Evolutionary conservation across 2,888 invertebrate species (phyloP).

Genomic region (Chloromyia formosa): DNA sequence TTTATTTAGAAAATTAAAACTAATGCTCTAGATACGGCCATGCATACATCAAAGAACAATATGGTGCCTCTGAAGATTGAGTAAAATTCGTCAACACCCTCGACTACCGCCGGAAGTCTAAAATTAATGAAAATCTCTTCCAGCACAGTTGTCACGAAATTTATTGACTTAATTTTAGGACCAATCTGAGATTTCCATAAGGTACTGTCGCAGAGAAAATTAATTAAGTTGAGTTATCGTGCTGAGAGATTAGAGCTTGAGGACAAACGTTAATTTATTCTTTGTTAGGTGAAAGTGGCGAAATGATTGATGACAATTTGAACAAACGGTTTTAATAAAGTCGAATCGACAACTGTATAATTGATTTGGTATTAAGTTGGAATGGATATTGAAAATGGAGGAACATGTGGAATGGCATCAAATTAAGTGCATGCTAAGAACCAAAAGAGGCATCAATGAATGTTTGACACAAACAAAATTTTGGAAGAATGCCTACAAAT

Average conservation of each 20-base stretch:
- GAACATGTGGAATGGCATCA: too few relatives aligned
- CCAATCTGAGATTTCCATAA: background rate
- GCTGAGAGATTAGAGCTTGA: background rate
- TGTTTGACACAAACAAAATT: too few relatives aligned
- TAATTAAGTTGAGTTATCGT: constrained; percentile 34
- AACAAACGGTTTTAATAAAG: constrained; percentile 23
- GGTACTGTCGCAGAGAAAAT: constrained; percentile 5
- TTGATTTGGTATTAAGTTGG: background rate
- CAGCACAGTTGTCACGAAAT: constrained; percentile 27
- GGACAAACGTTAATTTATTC: constrained; percentile 14
- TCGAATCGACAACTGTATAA: background rate
- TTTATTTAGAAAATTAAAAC: too few relatives aligned
- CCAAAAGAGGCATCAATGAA: too few relatives aligned
- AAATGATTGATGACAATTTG: constrained; percentile 38
- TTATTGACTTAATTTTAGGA: background rate
- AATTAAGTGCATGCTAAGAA: too few relatives aligned
- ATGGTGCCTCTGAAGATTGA: too few relatives aligned
- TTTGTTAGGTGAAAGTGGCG: constrained; percentile 26
- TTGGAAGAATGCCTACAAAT: too few relatives aligned
- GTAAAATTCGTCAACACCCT: background rate
- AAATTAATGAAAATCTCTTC: constrained; percentile 36
- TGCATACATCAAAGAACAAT: too few relatives aligned
- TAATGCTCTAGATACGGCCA: too few relatives aligned
- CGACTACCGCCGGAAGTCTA: constrained; percentile 19
- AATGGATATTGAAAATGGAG: too few relatives aligned